Conservation (phyloP, 2,113 vertebrate species). For the Leptobrachium ailaonicum region DNA sequence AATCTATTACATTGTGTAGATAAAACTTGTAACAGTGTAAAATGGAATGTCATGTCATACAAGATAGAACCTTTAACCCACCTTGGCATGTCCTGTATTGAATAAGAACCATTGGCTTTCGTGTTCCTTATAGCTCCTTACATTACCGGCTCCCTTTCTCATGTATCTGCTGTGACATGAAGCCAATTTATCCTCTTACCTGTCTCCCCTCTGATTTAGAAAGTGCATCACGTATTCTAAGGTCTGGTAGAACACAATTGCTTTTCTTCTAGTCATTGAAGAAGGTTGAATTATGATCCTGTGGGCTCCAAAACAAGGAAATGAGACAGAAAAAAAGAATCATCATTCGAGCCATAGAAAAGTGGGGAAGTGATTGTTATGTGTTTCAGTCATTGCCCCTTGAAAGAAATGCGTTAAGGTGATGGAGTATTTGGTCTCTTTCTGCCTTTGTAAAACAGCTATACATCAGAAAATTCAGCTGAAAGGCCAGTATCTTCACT, state of each 20-base stretch:
- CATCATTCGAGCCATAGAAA: constrained; percentile 8
- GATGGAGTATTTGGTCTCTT: background rate
- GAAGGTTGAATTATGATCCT: constrained; percentile 36
- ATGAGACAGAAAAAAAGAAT: constrained; percentile 14
- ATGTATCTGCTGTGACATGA: constrained; percentile 25
- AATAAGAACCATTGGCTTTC: background rate
- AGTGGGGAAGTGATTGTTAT: background rate
- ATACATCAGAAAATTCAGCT: background rate
- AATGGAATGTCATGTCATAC: too few relatives aligned
- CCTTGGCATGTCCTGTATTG: too few relatives aligned
- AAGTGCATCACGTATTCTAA: constrained; percentile 20
- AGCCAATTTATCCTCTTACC: background rate
- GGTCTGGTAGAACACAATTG: constrained; percentile 30
- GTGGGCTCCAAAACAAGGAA: background rate
- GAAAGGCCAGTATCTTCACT: background rate
- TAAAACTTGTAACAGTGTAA: too few relatives aligned
- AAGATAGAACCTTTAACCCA: too few relatives aligned
- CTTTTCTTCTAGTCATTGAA: constrained; percentile 9
- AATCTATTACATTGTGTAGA: too few relatives aligned
- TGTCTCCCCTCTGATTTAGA: constrained; percentile 21
- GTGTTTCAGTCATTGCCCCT: constrained; percentile 16
- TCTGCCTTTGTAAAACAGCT: background rate
- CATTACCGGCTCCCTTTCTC: background rate
- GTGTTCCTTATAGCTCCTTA: background rate
- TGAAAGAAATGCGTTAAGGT: constrained; percentile 21